Conservation (phyloP, 2,797 vertebrate species). For the Parotocinclus haroldoi region DNA sequence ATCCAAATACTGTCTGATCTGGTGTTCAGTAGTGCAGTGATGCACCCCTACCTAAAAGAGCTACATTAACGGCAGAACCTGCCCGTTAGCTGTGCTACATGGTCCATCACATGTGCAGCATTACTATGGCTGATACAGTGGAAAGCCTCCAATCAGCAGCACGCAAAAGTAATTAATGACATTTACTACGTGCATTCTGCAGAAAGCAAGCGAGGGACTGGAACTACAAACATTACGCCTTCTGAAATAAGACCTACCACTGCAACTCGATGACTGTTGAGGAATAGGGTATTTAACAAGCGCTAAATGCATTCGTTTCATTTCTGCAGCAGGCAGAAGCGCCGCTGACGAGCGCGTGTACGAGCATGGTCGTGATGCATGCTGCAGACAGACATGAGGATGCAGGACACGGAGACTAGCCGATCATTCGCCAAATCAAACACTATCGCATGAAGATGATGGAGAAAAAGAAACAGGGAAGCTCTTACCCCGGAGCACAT, state of each 20-base stretch:
- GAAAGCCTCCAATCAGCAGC: no score
- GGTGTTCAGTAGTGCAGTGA: no score
- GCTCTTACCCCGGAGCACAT: conserved; percentile 72
- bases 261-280: no score
- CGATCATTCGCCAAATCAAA: not conserved
- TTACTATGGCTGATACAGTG: no score
- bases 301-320: not conserved
- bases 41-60: no score
- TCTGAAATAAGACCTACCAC: no score
- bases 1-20: no score
- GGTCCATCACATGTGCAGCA: no score
- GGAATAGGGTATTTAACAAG: not conserved
- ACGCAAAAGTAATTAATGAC: not conserved
- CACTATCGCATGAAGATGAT: not conserved
- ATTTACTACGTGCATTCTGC: not conserved
- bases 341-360: not conserved
- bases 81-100: no score
- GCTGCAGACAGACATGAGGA: not conserved
- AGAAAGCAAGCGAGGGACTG: not conserved
- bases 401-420: not conserved
- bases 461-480: not conserved
- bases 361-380: not conserved
- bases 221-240: not conserved
- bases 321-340: not conserved
- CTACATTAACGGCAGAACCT: no score